Evolutionary conservation across 2,797 vertebrate species (phyloP).

Genomic region (Sebastes alutus): DNA sequence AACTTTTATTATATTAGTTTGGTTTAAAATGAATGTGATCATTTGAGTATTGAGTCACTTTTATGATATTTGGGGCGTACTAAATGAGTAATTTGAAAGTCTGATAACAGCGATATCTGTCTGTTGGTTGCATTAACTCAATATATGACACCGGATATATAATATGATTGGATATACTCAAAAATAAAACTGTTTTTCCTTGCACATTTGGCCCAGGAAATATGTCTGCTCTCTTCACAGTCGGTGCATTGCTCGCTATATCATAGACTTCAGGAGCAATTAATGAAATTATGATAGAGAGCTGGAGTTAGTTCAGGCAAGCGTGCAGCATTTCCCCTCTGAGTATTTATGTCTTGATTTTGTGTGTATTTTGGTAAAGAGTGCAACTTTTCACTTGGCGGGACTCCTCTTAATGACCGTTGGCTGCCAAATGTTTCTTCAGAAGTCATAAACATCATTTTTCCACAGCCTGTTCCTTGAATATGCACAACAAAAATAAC

Average conservation of each 20-base stretch:
- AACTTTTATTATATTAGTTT: not conserved
- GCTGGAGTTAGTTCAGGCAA: constrained; percentile 75
- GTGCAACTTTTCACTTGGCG: constrained; percentile 80
- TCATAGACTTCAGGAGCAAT: constrained; percentile 76
- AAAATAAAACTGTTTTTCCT: constrained; percentile 41
- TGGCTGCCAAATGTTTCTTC: constrained; percentile 82
- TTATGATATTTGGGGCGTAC: not conserved
- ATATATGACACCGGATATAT: constrained; percentile 37
- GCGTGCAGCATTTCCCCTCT: constrained; percentile 69
- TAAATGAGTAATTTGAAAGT: not conserved
- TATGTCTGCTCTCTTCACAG: constrained; percentile 63
- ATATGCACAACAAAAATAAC: constrained; percentile 78
- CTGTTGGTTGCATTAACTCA: constrained; percentile 27
- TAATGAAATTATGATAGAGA: constrained; percentile 79
- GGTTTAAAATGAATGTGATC: not conserved
- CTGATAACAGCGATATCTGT: constrained; percentile 6
- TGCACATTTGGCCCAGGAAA: constrained; percentile 64
- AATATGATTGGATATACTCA: constrained; percentile 32
- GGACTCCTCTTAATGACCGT: constrained; percentile 79
- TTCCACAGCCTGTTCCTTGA: constrained; percentile 74
- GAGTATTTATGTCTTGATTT: constrained; percentile 76
- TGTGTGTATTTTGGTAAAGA: constrained; percentile 76
- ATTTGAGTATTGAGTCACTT: not conserved
- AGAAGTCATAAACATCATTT: constrained; percentile 80
- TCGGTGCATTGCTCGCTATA: constrained; percentile 62